phyloP scores from a whole-genome alignment of 2,797 vertebrate genomes.

The Protosalanx chinensis region DNA sequence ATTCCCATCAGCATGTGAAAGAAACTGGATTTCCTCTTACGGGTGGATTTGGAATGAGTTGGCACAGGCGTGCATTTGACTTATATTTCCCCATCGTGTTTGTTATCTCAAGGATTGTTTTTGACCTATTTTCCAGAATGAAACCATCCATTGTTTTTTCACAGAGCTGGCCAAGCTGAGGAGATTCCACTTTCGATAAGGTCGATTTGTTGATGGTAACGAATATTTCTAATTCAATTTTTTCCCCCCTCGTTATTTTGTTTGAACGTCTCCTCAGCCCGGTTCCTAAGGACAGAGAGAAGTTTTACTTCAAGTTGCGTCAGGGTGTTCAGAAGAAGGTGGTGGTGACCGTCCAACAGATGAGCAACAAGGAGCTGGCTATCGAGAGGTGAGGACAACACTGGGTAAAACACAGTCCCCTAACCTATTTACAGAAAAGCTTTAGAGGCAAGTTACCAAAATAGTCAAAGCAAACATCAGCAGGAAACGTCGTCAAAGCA shows the following conservation, averaged over 20 bases:
- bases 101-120: neutral
- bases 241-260: too few species aligned
- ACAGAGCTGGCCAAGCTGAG: neutral
- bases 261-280: slow-evolving; percentile 67
- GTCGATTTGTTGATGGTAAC: neutral
- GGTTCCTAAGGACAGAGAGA: slow-evolving; percentile 96
- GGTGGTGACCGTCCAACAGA: slow-evolving; percentile 89
- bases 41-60: too few species aligned
- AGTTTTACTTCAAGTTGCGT: slow-evolving; percentile 94
- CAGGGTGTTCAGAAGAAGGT: slow-evolving; percentile 94
- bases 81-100: too few species aligned
- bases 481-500: too few species aligned
- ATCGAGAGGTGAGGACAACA: slow-evolving; percentile 85
- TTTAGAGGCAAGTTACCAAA: too few species aligned
- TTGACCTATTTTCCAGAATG: neutral
- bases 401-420: too few species aligned
- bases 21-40: too few species aligned
- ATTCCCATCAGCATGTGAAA: neutral
- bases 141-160: neutral
- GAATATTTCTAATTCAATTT: neutral
- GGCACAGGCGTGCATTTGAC: too few species aligned
- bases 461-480: too few species aligned
- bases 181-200: neutral
- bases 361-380: slow-evolving; percentile 89
- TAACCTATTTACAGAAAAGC: too few species aligned